phyloP scores from a whole-genome alignment of 2,797 vertebrate genomes.

The Melanotaenia trifasciata region DNA sequence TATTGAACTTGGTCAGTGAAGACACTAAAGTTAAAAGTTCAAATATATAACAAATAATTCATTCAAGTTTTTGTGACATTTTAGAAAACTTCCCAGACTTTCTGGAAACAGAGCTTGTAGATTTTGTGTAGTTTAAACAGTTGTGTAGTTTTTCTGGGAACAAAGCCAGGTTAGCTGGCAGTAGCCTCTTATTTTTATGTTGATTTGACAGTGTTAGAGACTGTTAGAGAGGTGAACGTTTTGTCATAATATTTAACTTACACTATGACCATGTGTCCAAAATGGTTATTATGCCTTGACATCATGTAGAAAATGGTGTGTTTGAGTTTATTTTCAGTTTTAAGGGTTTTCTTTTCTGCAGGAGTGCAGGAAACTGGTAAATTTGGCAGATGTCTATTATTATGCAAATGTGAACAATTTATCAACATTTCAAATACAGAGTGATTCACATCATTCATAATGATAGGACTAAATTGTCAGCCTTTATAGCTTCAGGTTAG shows the following conservation, averaged over 20 bases:
- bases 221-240: not conserved
- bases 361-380: not conserved
- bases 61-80: no score
- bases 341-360: not conserved
- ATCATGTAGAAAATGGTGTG: not conserved
- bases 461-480: not conserved
- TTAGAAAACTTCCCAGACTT: no score
- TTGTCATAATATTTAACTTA: not conserved
- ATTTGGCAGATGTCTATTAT: not conserved
- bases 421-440: not conserved
- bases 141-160: not conserved
- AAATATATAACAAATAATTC: no score
- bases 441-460: not conserved
- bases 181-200: not conserved
- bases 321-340: not conserved
- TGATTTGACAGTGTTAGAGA: not conserved
- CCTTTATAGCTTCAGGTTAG: conserved; percentile 4
- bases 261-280: not conserved
- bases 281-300: not conserved
- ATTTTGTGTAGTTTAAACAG: not conserved
- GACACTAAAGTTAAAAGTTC: no score
- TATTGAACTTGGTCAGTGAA: no score
- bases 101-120: no score
- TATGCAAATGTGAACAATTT: not conserved
- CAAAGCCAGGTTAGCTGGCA: not conserved